These are phyloP conservation scores for Corydoras maculifer DNA, from an alignment of 2,113 vertebrate genomes.

Conservation along the genomic window DNA sequence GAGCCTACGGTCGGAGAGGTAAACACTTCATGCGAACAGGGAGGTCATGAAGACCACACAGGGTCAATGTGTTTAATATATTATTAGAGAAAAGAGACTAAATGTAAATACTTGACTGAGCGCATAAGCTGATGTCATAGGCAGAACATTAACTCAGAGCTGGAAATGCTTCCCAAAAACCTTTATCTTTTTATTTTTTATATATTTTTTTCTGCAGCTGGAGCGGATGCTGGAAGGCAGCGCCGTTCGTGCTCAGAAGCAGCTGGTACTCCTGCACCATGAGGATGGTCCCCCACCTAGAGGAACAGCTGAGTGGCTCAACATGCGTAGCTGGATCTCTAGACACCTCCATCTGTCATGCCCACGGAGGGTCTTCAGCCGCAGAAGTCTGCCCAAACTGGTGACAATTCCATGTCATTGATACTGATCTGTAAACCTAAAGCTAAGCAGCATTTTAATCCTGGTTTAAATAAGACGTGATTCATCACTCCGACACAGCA, in stretches of 20 bases:
- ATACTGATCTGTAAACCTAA: background rate
- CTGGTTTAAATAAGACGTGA: too few relatives aligned
- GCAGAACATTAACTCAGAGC: too few relatives aligned
- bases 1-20: constrained; percentile 90
- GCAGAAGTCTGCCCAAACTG: constrained; percentile 81
- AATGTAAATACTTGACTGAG: too few relatives aligned
- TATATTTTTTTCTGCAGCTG: constrained; percentile 59
- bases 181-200: background rate
- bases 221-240: constrained; percentile 89
- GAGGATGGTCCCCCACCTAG: constrained; percentile 80
- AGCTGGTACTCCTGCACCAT: constrained; percentile 80
- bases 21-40: constrained; percentile 12
- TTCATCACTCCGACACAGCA: too few relatives aligned
- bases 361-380: constrained; percentile 85
- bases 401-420: constrained; percentile 52
- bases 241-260: constrained; percentile 86
- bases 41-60: too few relatives aligned
- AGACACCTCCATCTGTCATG: constrained; percentile 87
- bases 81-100: too few relatives aligned
- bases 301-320: constrained; percentile 87
- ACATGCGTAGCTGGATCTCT: constrained; percentile 93
- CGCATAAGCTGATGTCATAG: too few relatives aligned
- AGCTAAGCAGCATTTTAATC: too few relatives aligned
- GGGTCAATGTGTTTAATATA: too few relatives aligned
- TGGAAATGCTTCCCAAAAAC: background rate